phyloP scores from a whole-genome alignment of 2,888 invertebrate species.

The Phania funesta region DNA sequence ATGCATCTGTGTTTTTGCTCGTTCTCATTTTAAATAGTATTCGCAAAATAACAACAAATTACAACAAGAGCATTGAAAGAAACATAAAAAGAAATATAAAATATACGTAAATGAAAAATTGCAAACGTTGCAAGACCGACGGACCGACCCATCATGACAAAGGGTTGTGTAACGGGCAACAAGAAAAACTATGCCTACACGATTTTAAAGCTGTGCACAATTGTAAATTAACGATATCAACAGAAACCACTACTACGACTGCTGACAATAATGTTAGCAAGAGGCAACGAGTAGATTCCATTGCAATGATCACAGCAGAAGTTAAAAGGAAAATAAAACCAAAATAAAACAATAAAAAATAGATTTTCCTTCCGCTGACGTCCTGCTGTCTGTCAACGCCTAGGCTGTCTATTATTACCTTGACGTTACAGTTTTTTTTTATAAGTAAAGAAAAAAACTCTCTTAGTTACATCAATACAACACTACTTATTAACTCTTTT shows the following conservation, averaged over 20 bases:
- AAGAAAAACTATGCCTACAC: conserved; percentile 1
- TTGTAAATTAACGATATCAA: not conserved
- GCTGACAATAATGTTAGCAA: not conserved
- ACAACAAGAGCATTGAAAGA: not conserved
- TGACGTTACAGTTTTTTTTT: not conserved
- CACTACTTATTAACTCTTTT: not conserved
- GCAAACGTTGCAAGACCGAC: too few relatives aligned
- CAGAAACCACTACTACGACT: not conserved
- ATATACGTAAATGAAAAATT: too few relatives aligned
- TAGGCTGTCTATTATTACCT: not conserved
- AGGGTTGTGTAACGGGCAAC: not conserved
- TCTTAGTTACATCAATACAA: not conserved
- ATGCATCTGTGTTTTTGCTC: conserved; percentile 1
- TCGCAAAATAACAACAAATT: not conserved
- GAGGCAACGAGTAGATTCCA: conserved; percentile 37
- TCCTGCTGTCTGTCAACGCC: conserved; percentile 48
- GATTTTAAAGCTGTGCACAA: not conserved
- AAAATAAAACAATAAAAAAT: not conserved
- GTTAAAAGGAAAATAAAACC: not conserved
- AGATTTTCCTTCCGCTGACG: conserved; percentile 45
- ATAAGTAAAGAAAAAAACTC: not conserved
- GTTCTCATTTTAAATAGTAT: not conserved
- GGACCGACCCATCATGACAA: not conserved
- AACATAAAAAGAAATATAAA: too few relatives aligned
- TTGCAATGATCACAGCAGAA: conserved; percentile 43